These are phyloP conservation scores for Pollenia amentaria DNA, from an alignment of 2,888 invertebrate genomes.

Conservation along the genomic window DNA sequence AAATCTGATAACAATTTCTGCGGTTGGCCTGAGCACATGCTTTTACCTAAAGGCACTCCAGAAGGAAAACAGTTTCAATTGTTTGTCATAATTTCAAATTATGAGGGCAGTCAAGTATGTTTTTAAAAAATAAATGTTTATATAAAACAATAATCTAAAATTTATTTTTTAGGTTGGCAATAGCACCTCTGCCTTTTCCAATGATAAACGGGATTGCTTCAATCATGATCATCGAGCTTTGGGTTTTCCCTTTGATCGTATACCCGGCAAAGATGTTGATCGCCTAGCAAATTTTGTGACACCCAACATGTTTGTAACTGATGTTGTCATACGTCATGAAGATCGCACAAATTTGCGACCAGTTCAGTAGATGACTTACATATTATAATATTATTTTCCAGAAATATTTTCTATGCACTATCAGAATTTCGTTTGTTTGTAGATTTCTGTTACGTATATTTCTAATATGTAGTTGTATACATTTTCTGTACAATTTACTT, in stretches of 20 bases:
- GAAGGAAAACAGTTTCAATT: conserved; percentile 89
- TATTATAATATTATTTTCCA: too few relatives aligned
- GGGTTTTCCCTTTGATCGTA: conserved; percentile 95
- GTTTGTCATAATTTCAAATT: conserved; percentile 92
- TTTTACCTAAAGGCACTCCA: conserved; percentile 89
- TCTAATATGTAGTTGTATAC: too few relatives aligned
- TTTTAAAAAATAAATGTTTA: too few relatives aligned
- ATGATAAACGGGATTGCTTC: conserved; percentile 90
- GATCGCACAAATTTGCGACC: conserved; percentile 74
- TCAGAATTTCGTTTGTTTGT: too few relatives aligned
- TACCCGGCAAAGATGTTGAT: conserved; percentile 86
- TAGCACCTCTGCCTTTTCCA: conserved; percentile 90
- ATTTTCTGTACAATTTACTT: too few relatives aligned
- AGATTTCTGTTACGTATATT: too few relatives aligned
- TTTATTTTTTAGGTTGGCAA: too few relatives aligned
- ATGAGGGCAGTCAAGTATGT: conserved; percentile 86
- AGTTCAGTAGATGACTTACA: conserved; percentile 7
- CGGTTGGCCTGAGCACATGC: conserved; percentile 94
- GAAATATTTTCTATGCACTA: too few relatives aligned
- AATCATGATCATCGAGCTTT: conserved; percentile 93
- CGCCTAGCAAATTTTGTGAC: conserved; percentile 89
- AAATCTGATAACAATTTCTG: conserved; percentile 90
- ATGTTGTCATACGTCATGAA: conserved; percentile 87
- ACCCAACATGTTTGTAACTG: conserved; percentile 89
- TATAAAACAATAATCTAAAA: too few relatives aligned